Base-by-base conservation (phyloP, 2,797 vertebrate genomes). In the Microcaecilia unicolor region DNA sequence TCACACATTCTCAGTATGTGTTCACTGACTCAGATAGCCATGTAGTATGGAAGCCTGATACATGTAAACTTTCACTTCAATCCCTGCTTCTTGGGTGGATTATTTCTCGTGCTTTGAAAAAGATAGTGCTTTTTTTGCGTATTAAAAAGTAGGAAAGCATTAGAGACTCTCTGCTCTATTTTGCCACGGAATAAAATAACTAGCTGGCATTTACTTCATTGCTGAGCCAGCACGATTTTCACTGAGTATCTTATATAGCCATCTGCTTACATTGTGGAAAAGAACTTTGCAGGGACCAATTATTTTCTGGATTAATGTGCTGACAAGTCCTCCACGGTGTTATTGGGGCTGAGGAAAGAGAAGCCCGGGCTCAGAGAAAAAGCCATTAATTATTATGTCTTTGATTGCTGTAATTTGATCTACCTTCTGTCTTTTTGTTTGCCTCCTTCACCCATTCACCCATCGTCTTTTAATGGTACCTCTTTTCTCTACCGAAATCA, bases 171-270 rank as follows among this genome's bases (percentile, higher is more conserved):
- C 25, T 0, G 0, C 36, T 45, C 34, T 38, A 44, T 52, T 41
- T 44, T 44, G 23, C 18, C 29, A 31, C 21, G 29, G 31, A 29
- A 18, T 20, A 57, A 35, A 24, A 6, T 34, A 44, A 18, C 20
- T 44, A 22, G 25, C 34, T 56, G 56, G 61, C 45, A 40, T 24
- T 49, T 64, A 38, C 36, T 48, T 29, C 26, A 5, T 13, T 59
- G 67, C 71, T 80, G 69, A 76, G 61, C 18, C 46, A 46, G 55
- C 63, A 48, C 23, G 47, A 68, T 71, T 79, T 76, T 52, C 71
- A 76, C 71, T 76, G 76, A 78, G 16, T 22, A n/a, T 51, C 44
- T 58, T 31, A 31, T 44, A 26, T 17, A 41, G 11, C 69, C 71
- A 78, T 70, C 70, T 78, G 74, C 61, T 61, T 46, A 77, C 62